phyloP scores from a whole-genome alignment of 2,113 vertebrate genomes.

The Chloropsis cyanopogon region DNA sequence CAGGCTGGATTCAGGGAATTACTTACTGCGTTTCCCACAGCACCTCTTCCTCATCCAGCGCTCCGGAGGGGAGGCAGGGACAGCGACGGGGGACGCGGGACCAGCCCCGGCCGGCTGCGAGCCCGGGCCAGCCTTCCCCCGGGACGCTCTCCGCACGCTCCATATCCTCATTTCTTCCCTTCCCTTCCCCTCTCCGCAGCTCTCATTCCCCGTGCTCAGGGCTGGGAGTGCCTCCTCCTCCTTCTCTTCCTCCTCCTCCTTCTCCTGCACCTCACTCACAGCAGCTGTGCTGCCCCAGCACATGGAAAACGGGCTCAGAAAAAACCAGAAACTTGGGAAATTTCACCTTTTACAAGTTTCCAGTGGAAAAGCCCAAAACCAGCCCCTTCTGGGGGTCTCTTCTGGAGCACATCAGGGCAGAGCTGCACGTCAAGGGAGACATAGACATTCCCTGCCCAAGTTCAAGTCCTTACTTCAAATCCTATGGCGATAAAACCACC shows the following conservation, averaged over 20 bases:
- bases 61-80: not conserved
- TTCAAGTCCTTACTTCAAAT: not conserved
- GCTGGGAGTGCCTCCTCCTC: not conserved
- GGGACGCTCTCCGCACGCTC: not conserved
- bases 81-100: rapidly evolving
- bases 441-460: not conserved
- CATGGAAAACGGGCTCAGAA: rapidly evolving
- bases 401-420: not conserved
- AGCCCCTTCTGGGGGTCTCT: not conserved
- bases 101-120: rapidly evolving
- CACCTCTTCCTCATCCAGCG: not conserved
- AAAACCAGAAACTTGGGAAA: not conserved
- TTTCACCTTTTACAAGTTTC: not conserved
- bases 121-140: rapidly evolving
- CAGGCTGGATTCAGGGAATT: rapidly evolving
- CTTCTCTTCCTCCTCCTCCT: not conserved
- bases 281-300: not conserved
- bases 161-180: not conserved
- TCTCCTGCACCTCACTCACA: not conserved
- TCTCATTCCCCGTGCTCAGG: not conserved
- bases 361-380: rapidly evolving
- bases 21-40: not conserved
- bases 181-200: not conserved
- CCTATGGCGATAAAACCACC: rapidly evolving
- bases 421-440: rapidly evolving